A percentile compares a stretch with the other conserved stretches of the same genome.
phyloP scores from a whole-genome alignment of 2,113 vertebrate species.

The Blennius ocellaris region DNA sequence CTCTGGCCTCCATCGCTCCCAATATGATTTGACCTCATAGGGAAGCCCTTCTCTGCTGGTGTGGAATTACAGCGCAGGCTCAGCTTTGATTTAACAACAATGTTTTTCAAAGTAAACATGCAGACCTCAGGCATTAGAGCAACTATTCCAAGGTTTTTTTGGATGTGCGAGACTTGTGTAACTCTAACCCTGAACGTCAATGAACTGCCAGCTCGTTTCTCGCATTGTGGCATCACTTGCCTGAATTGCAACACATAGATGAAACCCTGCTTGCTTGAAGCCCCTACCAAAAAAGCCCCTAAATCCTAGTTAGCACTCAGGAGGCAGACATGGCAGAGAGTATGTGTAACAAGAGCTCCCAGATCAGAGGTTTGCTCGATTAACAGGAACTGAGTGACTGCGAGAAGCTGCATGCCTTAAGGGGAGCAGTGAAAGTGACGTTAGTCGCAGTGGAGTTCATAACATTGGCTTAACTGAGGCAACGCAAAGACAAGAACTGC shows the following conservation, averaged over 20 bases:
- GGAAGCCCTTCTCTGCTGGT: background rate
- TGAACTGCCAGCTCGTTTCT: background rate
- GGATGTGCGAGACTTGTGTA: background rate
- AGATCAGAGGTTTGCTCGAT: slow-evolving; percentile 51
- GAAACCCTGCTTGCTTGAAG: slow-evolving; percentile 2
- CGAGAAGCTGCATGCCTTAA: slow-evolving; percentile 13
- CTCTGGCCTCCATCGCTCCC: slow-evolving; percentile 2
- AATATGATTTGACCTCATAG: slow-evolving; percentile 1
- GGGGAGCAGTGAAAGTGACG: slow-evolving; percentile 7
- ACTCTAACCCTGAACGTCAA: background rate
- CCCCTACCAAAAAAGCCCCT: slow-evolving; percentile 14
- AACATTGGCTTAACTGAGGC: background rate
- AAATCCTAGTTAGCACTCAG: slow-evolving; percentile 20
- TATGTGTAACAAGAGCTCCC: slow-evolving; percentile 45
- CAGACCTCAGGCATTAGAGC: background rate
- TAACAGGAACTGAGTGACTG: slow-evolving; percentile 45
- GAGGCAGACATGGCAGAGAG: slow-evolving; percentile 19
- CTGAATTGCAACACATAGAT: background rate
- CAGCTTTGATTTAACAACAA: background rate
- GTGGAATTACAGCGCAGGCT: background rate
- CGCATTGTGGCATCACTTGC: slow-evolving; percentile 2
- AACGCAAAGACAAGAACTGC: background rate
- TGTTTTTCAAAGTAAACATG: background rate
- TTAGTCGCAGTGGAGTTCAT: background rate
- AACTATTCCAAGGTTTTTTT: background rate